Percentiles rank a stretch among this genome's conserved stretches.
Conservation (phyloP, 2,797 vertebrate genomes). For the Gorsachius magnificus region DNA sequence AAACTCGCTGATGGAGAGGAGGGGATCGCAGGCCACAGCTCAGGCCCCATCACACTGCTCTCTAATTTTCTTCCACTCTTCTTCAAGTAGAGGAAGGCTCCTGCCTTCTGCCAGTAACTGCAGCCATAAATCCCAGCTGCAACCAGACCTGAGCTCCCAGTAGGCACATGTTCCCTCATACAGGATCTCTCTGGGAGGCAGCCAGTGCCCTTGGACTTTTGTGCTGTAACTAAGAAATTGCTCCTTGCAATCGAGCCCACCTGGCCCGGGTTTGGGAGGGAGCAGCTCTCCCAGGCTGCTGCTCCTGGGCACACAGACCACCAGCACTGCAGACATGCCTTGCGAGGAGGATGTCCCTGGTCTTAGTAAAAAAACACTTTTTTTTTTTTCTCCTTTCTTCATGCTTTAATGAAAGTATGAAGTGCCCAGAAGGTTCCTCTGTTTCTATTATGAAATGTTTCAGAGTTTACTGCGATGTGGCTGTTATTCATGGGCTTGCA, state of each 20-base stretch:
- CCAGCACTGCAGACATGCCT: background rate
- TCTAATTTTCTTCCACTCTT: background rate
- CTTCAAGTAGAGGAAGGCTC: background rate
- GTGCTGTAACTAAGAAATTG: background rate
- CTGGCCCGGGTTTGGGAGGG: background rate
- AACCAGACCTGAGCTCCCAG: background rate
- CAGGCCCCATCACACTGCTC: background rate
- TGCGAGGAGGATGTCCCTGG: background rate
- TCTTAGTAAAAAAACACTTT: accelerated
- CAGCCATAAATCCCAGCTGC: background rate
- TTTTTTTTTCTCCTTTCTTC: background rate
- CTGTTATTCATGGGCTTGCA: background rate
- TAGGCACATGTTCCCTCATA: background rate
- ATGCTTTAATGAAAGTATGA: background rate
- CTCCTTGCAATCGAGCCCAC: background rate
- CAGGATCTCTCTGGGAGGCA: background rate
- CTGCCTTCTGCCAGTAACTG: background rate
- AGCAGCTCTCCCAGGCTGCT: background rate
- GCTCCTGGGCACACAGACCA: accelerated
- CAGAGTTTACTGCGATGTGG: background rate
- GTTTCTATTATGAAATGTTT: background rate
- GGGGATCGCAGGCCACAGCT: too few species aligned
- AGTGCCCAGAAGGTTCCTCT: background rate
- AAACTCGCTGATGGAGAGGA: background rate
- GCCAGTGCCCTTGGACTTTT: background rate